Evolutionary conservation across 2,888 invertebrate genomes (phyloP), one percentile per base, ranked within the genome.

Genomic region (Mesorhabditis belari): DNA sequence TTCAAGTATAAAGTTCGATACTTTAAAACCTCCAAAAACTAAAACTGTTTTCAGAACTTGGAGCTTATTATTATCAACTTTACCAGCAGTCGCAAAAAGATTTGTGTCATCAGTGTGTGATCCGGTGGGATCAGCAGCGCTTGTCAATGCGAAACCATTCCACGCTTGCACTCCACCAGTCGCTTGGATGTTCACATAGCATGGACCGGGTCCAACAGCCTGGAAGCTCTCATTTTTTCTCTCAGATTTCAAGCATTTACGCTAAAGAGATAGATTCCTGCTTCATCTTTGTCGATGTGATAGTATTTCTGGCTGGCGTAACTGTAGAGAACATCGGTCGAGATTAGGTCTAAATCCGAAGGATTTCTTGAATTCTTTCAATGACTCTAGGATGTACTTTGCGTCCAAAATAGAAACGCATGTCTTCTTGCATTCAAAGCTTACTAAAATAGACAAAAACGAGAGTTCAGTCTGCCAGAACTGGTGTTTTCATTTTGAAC

Each of bases 171-270:
- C 66, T 26, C 70, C 73, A n/a, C 70, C 70, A 49, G 49, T 56
- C n/a, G 70, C 64, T 49, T 70, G 70, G 21, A 73, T 59, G 50
- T 73, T 69, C 19, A 68, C 69, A 58, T 65, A 66, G 57, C 74
- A 74, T 19, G 60, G 26, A 21, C 69, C 68, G n/a, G 64, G 64
- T 4, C 59, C 28, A 29, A 49, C 44, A 50, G 55, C 27, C 63
- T 63, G 44, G 54, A 63, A 4, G 5, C n/a, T 24, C 24, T 23
- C 17, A 6, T 23, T 35, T 50, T 9, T 26, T 24, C 12, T 12
- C 35, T 9, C 6, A 6, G 9, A 17, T 17, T 9, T n/a, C n/a
- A n/a, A n/a, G n/a, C n/a, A n/a, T n/a, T n/a, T 35, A 35, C 44
- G 12, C 12, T 35, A n/a, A 35, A 35, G 12, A 35, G n/a, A n/a